phyloP scores from a whole-genome alignment of 2,888 invertebrate genomes.

The Allacma fusca region DNA sequence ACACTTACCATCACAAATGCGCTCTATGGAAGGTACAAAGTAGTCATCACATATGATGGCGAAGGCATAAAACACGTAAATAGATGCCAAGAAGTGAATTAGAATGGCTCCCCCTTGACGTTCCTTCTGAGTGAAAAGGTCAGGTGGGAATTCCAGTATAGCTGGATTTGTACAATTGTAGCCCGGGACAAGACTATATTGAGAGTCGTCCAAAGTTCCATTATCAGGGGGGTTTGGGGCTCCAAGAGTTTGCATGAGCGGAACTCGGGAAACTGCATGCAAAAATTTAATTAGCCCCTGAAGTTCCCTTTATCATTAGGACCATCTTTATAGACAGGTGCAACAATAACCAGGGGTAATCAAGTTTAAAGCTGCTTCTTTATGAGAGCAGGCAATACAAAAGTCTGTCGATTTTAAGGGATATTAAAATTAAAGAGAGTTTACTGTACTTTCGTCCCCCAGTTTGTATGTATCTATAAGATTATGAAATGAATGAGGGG shows the following conservation, averaged over 20 bases:
- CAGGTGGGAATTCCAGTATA: constrained; percentile 85
- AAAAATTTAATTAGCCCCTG: too few relatives aligned
- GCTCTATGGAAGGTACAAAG: constrained; percentile 90
- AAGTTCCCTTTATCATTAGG: too few relatives aligned
- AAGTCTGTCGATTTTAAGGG: too few relatives aligned
- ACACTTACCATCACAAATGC: constrained; percentile 80
- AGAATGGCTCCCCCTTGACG: constrained; percentile 81
- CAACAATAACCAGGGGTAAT: too few relatives aligned
- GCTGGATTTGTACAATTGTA: constrained; percentile 81
- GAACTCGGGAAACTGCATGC: too few relatives aligned
- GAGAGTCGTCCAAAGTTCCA: not conserved
- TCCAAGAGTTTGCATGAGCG: not conserved
- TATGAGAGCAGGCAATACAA: too few relatives aligned
- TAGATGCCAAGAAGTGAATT: constrained; percentile 78
- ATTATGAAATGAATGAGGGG: too few relatives aligned
- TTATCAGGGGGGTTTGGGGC: not conserved
- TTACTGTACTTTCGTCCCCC: too few relatives aligned
- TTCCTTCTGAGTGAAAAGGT: constrained; percentile 78
- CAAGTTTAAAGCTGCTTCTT: too few relatives aligned
- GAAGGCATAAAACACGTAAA: constrained; percentile 81
- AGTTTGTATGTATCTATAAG: too few relatives aligned
- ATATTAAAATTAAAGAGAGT: too few relatives aligned
- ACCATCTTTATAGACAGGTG: too few relatives aligned
- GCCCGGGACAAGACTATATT: constrained; percentile 40
- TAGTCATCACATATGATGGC: constrained; percentile 92